A percentile compares a stretch with the other conserved stretches of the same genome.
Conservation (phyloP, 2,797 vertebrate species). For the Coregonus ussuriensis region DNA sequence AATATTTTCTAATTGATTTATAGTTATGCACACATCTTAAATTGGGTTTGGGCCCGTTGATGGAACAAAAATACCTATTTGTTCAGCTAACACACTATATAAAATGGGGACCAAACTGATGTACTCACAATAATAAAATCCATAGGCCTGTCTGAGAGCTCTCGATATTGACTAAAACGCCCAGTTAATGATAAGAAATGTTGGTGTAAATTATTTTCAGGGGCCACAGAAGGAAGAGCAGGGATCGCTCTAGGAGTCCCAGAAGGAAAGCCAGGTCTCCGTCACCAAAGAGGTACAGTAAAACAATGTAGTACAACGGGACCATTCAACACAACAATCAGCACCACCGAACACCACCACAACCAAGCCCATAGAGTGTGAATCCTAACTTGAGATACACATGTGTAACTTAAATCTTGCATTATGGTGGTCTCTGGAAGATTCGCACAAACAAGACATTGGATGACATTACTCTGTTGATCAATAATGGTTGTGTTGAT, state of each 20-base stretch:
- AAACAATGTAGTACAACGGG: not conserved
- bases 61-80: not conserved
- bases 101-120: not conserved
- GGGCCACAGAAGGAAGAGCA: constrained; percentile 84
- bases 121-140: not conserved
- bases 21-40: no score
- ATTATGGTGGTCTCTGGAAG: not conserved
- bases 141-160: not conserved
- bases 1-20: no score
- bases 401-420: not conserved
- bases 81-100: not conserved
- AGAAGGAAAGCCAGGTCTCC: constrained; percentile 84
- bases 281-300: constrained; percentile 81
- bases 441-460: not conserved
- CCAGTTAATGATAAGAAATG: not conserved
- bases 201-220: constrained; percentile 63
- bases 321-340: not conserved
- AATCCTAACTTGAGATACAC: not conserved
- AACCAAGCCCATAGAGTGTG: not conserved
- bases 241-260: constrained; percentile 83
- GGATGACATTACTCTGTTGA: not conserved
- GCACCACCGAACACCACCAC: not conserved
- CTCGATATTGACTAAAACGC: not conserved
- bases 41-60: not conserved
- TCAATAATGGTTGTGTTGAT: not conserved